Base-by-base conservation (phyloP, 2,888 invertebrate species). In the Drosophila mimetica region DNA sequence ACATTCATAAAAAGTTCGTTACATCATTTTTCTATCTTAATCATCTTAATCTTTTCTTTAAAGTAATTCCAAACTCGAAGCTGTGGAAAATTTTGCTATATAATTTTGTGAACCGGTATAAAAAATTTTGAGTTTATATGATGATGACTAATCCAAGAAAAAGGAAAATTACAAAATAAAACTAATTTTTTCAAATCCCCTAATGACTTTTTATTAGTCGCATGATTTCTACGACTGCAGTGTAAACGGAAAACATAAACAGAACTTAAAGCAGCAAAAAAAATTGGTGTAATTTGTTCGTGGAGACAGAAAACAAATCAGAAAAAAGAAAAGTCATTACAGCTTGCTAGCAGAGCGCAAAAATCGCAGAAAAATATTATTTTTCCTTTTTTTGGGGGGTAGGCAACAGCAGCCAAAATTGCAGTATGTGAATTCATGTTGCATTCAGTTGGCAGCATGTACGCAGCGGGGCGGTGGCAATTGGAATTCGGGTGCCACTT, bases 251-350 rank as follows among this genome's bases (percentile, higher is more conserved):
- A 42, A 22, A 4, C 22, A 42, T 42, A 42, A 42, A 42, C 42
- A 42, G 22, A 18, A 42, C 42, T 22, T n/a, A 22, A n/a, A 22
- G 8, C 42, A 14, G 14, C 42, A 42, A 28, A 13, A 44, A 44
- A 28, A 44, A 44, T 14, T 78, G 74, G 60, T 53, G 66, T 63
- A 70, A 75, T 78, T 85, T 85, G 39, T 69, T 60, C 36, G 30
- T 44, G 18, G 32, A n/a, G 37, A 32, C 52, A 30, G 52, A 51
- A 16, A 65, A 39, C 48, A 47, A 42, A 64, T 32, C 44, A 28
- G 28, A 69, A 63, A 39, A 55, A 73, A 74, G 41, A 6, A 28
- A 85, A 66, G 55, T 65, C 86, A 67, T 79, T 85, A 74, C 76
- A 86, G 82, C 66, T 73, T 73, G 69, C 69, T 42, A 28, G 41